Conservation (phyloP, 2,888 invertebrate species). For the Hypomecis punctinalis region DNA sequence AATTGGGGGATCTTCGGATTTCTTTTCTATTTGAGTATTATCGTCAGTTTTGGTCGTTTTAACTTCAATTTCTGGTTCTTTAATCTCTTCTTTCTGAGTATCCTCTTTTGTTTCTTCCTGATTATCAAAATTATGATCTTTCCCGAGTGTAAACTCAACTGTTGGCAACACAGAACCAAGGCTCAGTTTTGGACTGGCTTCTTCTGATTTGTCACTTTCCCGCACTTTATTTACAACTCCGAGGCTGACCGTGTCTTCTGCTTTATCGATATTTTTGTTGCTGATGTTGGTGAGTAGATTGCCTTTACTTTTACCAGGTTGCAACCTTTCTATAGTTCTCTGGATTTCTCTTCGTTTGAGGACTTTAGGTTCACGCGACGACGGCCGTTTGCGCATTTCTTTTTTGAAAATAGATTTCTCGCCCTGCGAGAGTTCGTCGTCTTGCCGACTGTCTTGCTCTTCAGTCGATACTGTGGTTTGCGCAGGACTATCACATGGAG, state of each 20-base stretch:
- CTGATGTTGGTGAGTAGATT: slow-evolving; percentile 90
- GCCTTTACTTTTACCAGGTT: slow-evolving; percentile 95
- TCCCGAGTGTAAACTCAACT: slow-evolving; percentile 87
- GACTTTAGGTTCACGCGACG: slow-evolving; percentile 73
- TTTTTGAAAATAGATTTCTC: slow-evolving; percentile 69
- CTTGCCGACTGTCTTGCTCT: slow-evolving; percentile 81
- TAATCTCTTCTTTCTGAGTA: slow-evolving; percentile 30
- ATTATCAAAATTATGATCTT: slow-evolving; percentile 86
- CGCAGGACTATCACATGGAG: slow-evolving; percentile 92
- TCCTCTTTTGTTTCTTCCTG: slow-evolving; percentile 50
- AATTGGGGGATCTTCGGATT: slow-evolving; percentile 53
- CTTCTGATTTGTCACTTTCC: slow-evolving; percentile 86
- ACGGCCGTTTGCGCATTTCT: slow-evolving; percentile 80
- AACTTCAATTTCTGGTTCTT: slow-evolving; percentile 44
- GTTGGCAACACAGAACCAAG: slow-evolving; percentile 93
- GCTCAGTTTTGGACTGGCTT: slow-evolving; percentile 92
- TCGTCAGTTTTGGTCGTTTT: slow-evolving; percentile 37
- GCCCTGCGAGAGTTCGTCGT: slow-evolving; percentile 72
- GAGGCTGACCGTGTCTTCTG: slow-evolving; percentile 85
- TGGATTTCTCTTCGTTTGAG: slow-evolving; percentile 89
- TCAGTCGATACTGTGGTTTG: slow-evolving; percentile 87
- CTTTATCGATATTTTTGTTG: slow-evolving; percentile 80
- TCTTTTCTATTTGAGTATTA: slow-evolving; percentile 45
- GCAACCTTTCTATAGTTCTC: slow-evolving; percentile 92
- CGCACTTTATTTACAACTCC: slow-evolving; percentile 85